Percentiles rank a stretch among this genome's conserved stretches.
Evolutionary conservation across 2,797 vertebrate species (phyloP).

Genomic region (Numenius phaeopus): DNA sequence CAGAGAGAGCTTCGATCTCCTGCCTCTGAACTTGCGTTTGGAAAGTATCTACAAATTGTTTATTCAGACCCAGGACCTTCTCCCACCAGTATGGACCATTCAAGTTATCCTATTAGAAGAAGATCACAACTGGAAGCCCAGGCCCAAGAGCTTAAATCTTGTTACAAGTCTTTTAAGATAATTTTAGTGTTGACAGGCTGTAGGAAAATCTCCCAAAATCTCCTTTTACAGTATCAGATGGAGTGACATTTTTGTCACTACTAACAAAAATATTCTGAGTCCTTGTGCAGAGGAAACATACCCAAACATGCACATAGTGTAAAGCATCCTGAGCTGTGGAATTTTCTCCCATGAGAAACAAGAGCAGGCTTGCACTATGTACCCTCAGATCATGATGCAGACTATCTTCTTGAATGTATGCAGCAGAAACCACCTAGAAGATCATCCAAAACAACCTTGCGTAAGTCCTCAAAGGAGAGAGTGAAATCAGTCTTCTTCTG

Average conservation of each 20-base stretch:
- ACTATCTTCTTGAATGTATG: background rate
- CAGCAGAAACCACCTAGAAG: background rate
- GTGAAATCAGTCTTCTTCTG: background rate
- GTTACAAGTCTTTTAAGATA: background rate
- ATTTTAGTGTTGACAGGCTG: background rate
- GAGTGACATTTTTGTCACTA: background rate
- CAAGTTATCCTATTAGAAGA: background rate
- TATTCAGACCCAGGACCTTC: background rate
- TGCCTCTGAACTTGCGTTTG: background rate
- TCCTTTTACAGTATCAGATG: background rate
- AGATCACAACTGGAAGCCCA: background rate
- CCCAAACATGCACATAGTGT: background rate
- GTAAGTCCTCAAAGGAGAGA: background rate
- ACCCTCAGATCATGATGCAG: background rate
- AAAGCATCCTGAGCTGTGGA: background rate
- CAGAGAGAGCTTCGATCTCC: background rate
- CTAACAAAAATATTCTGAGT: background rate
- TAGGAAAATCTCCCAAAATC: background rate
- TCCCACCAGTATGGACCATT: background rate
- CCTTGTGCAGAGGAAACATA: background rate
- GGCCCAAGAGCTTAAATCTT: background rate
- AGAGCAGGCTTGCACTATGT: background rate
- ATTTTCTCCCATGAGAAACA: background rate
- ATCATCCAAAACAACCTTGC: background rate
- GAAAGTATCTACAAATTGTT: background rate